Evolutionary conservation across 2,797 vertebrate genomes (phyloP).

Genomic region (Sparidentex hasta): DNA sequence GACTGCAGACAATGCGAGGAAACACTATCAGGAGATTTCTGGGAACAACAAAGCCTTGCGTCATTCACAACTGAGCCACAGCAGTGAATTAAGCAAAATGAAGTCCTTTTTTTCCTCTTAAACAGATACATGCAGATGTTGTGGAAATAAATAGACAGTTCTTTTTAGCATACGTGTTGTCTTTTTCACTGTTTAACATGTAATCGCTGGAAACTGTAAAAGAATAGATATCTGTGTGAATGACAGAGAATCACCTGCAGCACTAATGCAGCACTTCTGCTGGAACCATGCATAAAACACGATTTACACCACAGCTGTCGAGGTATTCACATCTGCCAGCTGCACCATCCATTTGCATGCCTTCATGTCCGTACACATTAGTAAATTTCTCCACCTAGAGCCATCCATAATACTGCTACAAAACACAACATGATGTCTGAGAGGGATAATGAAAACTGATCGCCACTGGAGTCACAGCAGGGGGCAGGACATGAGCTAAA

Average conservation of each 20-base stretch:
- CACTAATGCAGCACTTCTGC: constrained; percentile 1
- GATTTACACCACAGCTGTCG: constrained; percentile 14
- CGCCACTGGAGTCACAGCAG: constrained; percentile 31
- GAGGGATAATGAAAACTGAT: constrained; percentile 56
- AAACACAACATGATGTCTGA: constrained; percentile 56
- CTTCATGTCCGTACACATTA: constrained; percentile 14
- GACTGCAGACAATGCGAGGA: neutral
- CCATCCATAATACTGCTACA: constrained; percentile 48
- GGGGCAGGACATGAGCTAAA: constrained; percentile 42
- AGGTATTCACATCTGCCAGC: constrained; percentile 22
- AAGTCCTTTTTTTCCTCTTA: too few relatives aligned
- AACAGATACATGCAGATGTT: neutral
- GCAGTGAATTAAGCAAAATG: neutral
- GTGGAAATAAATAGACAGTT: neutral
- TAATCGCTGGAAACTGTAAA: neutral
- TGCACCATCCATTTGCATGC: constrained; percentile 3
- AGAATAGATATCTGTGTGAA: neutral
- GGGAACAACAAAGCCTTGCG: neutral
- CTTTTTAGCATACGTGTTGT: neutral
- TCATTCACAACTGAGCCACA: too few relatives aligned
- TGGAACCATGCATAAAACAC: constrained; percentile 5
- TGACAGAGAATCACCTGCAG: neutral
- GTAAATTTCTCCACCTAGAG: constrained; percentile 48
- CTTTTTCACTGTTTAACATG: neutral
- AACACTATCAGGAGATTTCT: neutral